Base-by-base conservation (phyloP, 2,113 vertebrate genomes). In the Camarhynchus parvulus region DNA sequence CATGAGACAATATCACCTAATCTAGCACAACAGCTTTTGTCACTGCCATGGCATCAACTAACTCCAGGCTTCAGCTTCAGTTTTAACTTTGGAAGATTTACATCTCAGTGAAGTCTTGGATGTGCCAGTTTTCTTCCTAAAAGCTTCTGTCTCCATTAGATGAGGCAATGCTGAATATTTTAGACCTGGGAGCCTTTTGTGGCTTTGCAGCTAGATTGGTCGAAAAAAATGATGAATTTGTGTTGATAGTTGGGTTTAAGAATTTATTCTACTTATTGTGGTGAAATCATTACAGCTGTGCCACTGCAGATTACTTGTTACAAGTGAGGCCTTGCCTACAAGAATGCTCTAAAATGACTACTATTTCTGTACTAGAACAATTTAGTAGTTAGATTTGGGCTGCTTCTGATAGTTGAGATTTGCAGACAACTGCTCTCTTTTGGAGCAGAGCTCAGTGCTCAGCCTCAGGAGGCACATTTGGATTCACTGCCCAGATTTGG, bases 131-230 rank as follows among this genome's bases (percentile, higher is more conserved):
- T 95, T 76, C 69, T 70, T 87, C 52, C 58, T 89, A 82, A 92
- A 91, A 95, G 83, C 89, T 78, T 87, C 49, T 78, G 4, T 68
- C 37, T 82, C 77, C 15, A 13, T n/a, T 68, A 59, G 64, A 84
- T 61, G 91, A 97, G 53, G 69, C 58, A 91, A 61, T 84, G 41
- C 41, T 95, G 83, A 95, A 90, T 94, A 92, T 94, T 96, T 95
- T 87, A 94, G 69, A 59, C 42, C 62, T 66, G 37, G 21, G 58
- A 94, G 28, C 39, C 20, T 79, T 91, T 76, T 82, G 52, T 94
- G 53, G 56, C 24, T 94, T 84, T 1, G 1, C 61, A 79, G 52
- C 56, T 92, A 84, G 35, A 75, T 47, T 72, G 35, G 83, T 92
- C 44, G 52, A 79, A 94, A 93, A 87, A 75, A 0, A 41, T 92